Evolutionary conservation across 2,797 vertebrate genomes (phyloP), one percentile per base, ranked within the genome.

Genomic region (Sciurus carolinensis): DNA sequence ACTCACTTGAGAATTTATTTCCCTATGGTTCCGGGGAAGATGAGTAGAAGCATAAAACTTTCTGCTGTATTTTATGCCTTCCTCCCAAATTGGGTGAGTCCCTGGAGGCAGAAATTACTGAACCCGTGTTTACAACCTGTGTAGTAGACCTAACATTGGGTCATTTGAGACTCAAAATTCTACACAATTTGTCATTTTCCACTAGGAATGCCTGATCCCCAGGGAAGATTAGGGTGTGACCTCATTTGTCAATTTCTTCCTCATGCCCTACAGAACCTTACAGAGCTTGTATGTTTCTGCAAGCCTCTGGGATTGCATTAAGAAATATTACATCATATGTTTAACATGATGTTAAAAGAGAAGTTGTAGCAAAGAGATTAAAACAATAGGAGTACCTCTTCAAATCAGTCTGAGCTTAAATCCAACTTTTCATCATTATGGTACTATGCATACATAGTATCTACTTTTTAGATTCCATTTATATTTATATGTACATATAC

Each of bases 81-180:
- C 14, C 44, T 52, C 8, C 5, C 71, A 36, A 52, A 69, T 90
- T 69, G 24, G 22, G 39, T 44, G 28, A 44, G 4, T 1, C n/a
- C 47, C 69, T 54, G 6, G 17, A 96, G 76, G n/a, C 26, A 75
- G 69, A 90, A 62, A 90, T 90, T 64, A 84, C 66, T 69, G 47
- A 67, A 47, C 10, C 33, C 5, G 7, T 86, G 36, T 82, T 69
- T 87, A 76, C 4, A n/a, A 64, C 17, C 22, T 69, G 67, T 81
- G 42, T n/a, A 50, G 81, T 15, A 69, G 47, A 81, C 8, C n/a
- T 75, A 66, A 28, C 14, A 3, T 13, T 80, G 2, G 0, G 28
- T 11, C n/a, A 13, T 69, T 42, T 50, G 42, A 24, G 79, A 72
- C 26, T 82, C 52, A 52, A 33, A 4, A 1, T 44, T 71, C 77